Evolutionary conservation across 2,113 vertebrate species (phyloP).

Genomic region (Aegotheles bennettii): DNA sequence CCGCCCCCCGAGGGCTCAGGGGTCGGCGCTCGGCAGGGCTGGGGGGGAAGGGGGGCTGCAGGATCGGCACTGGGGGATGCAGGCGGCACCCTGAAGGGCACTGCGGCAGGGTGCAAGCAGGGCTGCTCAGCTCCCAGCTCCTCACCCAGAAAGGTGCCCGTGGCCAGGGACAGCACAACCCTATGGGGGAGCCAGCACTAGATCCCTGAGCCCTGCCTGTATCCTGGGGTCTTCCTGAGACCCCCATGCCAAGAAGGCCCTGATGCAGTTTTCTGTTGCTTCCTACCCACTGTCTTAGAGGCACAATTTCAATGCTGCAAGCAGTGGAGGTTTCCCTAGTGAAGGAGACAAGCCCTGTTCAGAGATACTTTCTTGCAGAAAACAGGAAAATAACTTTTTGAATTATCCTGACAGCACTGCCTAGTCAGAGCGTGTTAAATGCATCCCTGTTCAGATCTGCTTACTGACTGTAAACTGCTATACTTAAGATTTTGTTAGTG

Average conservation of each 20-base stretch:
- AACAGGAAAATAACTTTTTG: neutral
- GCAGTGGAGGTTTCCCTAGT: neutral
- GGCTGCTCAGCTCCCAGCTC: neutral
- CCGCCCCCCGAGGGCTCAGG: neutral
- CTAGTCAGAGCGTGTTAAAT: neutral
- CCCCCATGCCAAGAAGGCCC: fast-evolving
- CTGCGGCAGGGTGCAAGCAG: no score
- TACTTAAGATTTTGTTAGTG: neutral
- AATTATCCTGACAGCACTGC: neutral
- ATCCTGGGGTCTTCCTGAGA: neutral
- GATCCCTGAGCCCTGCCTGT: neutral
- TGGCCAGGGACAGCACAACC: neutral
- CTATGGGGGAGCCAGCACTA: fast-evolving
- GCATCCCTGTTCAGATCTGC: neutral
- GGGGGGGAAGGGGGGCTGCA: neutral
- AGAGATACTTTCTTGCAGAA: neutral
- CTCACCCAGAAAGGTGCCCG: neutral
- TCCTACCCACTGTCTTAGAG: neutral
- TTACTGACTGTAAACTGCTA: neutral
- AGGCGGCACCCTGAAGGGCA: neutral
- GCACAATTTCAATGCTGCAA: neutral
- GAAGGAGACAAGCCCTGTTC: neutral
- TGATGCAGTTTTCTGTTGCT: neutral
- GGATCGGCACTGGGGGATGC: neutral
- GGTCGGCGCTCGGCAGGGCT: neutral